These are phyloP conservation scores for Akabosia matsudoensis DNA, from an alignment of 1,140 invertebrate genomes.

Conservation along the genomic window DNA sequence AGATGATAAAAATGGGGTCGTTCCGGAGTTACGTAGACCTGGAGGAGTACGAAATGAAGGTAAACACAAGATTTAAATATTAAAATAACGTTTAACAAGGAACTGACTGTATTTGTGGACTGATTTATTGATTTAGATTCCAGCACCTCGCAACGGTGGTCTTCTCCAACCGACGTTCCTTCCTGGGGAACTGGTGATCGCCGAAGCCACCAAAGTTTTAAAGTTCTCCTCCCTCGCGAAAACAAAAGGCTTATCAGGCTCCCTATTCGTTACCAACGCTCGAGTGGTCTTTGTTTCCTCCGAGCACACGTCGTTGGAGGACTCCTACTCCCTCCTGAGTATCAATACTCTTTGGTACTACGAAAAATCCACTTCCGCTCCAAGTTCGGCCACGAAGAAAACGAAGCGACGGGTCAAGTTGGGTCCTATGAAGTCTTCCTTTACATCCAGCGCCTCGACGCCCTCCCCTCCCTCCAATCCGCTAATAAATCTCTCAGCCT, in stretches of 20 bases:
- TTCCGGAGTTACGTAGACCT: constrained; percentile 44
- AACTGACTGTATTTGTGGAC: neutral
- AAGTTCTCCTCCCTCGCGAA: constrained; percentile 76
- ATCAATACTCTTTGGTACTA: constrained; percentile 41
- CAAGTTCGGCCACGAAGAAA: constrained; percentile 1
- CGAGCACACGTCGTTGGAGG: constrained; percentile 33
- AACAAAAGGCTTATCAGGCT: constrained; percentile 70
- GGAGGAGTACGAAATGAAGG: constrained; percentile 47
- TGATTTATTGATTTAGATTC: constrained; percentile 13
- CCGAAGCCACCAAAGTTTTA: constrained; percentile 72
- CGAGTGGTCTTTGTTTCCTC: constrained; percentile 67
- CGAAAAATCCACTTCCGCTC: constrained; percentile 34
- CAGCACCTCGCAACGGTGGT: constrained; percentile 12
- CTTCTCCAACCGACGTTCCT: constrained; percentile 49
- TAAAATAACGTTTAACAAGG: neutral
- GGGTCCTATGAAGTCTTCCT: constrained; percentile 5
- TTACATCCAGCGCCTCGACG: neutral
- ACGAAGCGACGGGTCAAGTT: constrained; percentile 29
- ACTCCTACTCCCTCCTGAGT: constrained; percentile 38
- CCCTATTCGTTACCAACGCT: constrained; percentile 80
- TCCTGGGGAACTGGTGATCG: constrained; percentile 71
- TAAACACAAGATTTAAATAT: too few relatives aligned
- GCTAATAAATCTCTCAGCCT: constrained; percentile 27
- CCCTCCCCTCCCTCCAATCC: neutral
- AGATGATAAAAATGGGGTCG: constrained; percentile 42